Conservation (phyloP, 2,888 invertebrate species). For the Melinopterus prodromus region DNA sequence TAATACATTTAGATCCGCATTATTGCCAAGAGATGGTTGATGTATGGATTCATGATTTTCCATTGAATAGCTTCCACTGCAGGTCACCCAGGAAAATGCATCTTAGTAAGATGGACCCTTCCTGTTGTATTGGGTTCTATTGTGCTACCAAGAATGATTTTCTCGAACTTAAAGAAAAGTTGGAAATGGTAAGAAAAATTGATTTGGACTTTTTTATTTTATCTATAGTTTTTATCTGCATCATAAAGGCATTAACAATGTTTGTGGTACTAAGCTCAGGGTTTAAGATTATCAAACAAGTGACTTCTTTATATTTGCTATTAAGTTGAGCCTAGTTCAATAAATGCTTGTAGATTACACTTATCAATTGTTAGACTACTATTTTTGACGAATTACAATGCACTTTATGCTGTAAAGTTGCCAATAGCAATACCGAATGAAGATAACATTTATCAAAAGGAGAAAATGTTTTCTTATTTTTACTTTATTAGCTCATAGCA, state of each 20-base stretch:
- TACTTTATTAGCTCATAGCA: background rate
- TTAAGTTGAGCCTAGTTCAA: background rate
- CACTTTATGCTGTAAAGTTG: background rate
- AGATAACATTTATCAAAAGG: background rate
- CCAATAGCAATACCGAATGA: background rate
- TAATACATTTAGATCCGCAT: constrained; percentile 94
- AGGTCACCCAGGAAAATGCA: constrained; percentile 86
- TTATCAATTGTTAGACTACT: background rate
- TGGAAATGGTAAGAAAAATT: constrained; percentile 65
- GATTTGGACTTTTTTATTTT: background rate
- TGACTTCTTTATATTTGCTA: background rate
- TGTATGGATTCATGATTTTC: constrained; percentile 81
- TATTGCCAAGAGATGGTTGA: constrained; percentile 92
- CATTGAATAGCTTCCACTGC: constrained; percentile 84
- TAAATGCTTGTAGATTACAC: background rate
- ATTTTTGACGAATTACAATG: background rate
- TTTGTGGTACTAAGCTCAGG: background rate
- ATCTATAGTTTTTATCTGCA: background rate
- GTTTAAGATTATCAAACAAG: background rate
- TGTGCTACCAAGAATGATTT: constrained; percentile 80
- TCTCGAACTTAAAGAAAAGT: constrained; percentile 75
- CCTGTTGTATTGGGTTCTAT: constrained; percentile 92
- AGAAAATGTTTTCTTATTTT: no score
- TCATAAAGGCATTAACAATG: background rate
- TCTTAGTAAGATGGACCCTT: constrained; percentile 88